Percentiles rank a stretch among this genome's conserved stretches.
Conservation (phyloP, 2,888 invertebrate species). For the Himalopsyche tibetana region DNA sequence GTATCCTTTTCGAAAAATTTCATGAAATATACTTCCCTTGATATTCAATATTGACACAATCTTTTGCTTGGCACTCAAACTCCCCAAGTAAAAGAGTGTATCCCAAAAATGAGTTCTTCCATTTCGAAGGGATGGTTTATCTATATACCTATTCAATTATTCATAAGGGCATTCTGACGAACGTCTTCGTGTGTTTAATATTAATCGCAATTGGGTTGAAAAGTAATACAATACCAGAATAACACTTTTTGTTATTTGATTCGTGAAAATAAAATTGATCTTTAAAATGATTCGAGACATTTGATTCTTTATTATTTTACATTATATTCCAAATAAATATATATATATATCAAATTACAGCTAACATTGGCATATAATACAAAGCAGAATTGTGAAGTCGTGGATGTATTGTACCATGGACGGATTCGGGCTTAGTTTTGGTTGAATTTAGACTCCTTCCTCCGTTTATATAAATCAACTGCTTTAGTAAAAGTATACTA, state of each 20-base stretch:
- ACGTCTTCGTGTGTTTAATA: slow-evolving; percentile 35
- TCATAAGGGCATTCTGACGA: slow-evolving; percentile 19
- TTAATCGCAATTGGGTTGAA: slow-evolving; percentile 37
- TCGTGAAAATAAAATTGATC: slow-evolving; percentile 1
- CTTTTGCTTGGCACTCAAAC: slow-evolving; percentile 8
- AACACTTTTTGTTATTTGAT: slow-evolving; percentile 3
- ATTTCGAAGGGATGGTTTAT: slow-evolving; percentile 29
- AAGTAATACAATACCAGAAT: slow-evolving; percentile 8
- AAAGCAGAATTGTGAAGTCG: too few relatives aligned
- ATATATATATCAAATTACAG: too few relatives aligned
- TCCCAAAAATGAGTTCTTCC: slow-evolving; percentile 1
- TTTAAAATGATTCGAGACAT: neutral
- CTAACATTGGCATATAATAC: too few relatives aligned
- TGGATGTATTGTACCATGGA: too few relatives aligned
- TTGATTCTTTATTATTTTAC: too few relatives aligned
- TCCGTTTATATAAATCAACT: too few relatives aligned
- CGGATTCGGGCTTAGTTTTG: too few relatives aligned
- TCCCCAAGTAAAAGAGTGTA: neutral
- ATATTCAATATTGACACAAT: slow-evolving; percentile 40
- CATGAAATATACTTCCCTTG: neutral
- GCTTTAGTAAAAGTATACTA: too few relatives aligned
- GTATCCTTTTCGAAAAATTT: slow-evolving; percentile 14
- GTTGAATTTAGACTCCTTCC: too few relatives aligned
- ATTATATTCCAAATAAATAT: too few relatives aligned
- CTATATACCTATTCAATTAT: slow-evolving; percentile 40